A percentile compares a stretch with the other conserved stretches of the same genome.
phyloP scores from a whole-genome alignment of 2,888 invertebrate genomes.

The Brenthis hecate region DNA sequence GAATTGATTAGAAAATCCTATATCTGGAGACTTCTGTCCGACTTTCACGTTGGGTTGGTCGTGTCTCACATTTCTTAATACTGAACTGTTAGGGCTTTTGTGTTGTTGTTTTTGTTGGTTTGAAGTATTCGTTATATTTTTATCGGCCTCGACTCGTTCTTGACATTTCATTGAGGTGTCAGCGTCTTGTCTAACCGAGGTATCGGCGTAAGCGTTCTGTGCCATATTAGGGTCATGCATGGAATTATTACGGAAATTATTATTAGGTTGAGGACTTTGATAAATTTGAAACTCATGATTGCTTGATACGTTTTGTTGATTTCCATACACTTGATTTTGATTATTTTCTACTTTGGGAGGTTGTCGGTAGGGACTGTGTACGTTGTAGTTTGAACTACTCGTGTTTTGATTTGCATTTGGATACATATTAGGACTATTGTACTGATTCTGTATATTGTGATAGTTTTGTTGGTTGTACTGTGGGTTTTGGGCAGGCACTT shows the following conservation, averaged over 20 bases:
- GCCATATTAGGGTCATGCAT: constrained; percentile 49
- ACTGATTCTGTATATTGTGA: constrained; percentile 63
- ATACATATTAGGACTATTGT: constrained; percentile 61
- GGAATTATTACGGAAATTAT: constrained; percentile 54
- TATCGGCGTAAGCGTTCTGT: constrained; percentile 52
- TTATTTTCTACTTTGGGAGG: constrained; percentile 60
- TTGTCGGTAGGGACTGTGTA: constrained; percentile 67
- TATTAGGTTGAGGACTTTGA: constrained; percentile 68
- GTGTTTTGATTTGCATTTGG: constrained; percentile 51
- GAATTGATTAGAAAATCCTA: constrained; percentile 77
- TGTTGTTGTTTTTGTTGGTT: constrained; percentile 54
- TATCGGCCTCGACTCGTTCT: constrained; percentile 51
- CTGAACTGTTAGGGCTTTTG: constrained; percentile 67
- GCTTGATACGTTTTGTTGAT: constrained; percentile 42
- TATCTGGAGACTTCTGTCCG: constrained; percentile 69
- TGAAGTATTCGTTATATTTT: constrained; percentile 51
- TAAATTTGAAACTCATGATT: constrained; percentile 70
- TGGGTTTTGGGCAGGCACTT: constrained; percentile 54
- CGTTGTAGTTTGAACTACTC: constrained; percentile 61
- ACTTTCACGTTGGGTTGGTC: constrained; percentile 71
- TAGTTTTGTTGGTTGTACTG: constrained; percentile 64
- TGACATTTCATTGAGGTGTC: constrained; percentile 48
- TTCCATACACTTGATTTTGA: constrained; percentile 53
- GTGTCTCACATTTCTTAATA: constrained; percentile 71
- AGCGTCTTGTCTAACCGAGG: constrained; percentile 54